A percentile compares a stretch with the other conserved stretches of the same genome.
These are phyloP conservation scores for Cydia splendana DNA, from an alignment of 1,140 invertebrate genomes.

Conservation along the genomic window DNA sequence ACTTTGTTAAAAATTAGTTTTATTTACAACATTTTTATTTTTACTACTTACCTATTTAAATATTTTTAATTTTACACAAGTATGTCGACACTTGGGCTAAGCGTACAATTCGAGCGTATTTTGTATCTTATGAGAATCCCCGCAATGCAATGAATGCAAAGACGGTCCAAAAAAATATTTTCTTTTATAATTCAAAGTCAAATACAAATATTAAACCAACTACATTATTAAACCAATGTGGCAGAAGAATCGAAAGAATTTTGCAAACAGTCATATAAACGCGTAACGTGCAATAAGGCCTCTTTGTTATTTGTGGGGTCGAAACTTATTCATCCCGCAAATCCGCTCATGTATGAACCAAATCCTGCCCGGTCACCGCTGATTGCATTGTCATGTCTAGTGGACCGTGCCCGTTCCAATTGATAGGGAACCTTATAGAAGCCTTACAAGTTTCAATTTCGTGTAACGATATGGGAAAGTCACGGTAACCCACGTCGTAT, in stretches of 20 bases:
- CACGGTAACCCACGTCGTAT: conserved; percentile 66
- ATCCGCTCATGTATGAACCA: conserved; percentile 78
- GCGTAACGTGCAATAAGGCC: conserved; percentile 67
- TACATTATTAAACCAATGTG: neutral
- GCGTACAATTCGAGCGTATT: too few relatives aligned
- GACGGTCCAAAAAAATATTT: too few relatives aligned
- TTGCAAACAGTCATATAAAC: conserved; percentile 71
- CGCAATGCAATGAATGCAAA: too few relatives aligned
- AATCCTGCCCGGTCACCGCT: conserved; percentile 78
- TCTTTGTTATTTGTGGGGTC: conserved; percentile 77
- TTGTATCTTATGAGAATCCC: too few relatives aligned
- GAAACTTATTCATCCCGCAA: conserved; percentile 79
- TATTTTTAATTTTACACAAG: too few relatives aligned
- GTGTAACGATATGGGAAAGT: conserved; percentile 37
- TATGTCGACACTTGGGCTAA: too few relatives aligned
- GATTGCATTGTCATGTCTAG: conserved; percentile 79
- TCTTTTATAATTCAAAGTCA: too few relatives aligned
- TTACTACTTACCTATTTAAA: too few relatives aligned
- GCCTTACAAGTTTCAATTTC: conserved; percentile 45
- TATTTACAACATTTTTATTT: too few relatives aligned
- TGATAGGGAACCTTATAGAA: conserved; percentile 41
- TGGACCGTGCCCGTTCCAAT: conserved; percentile 42
- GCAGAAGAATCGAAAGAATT: conserved; percentile 52
- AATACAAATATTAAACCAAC: neutral
- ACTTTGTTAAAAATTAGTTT: too few relatives aligned